Evolutionary conservation across 2,797 vertebrate genomes (phyloP), one percentile per base, ranked within the genome.

Genomic region (Coreius guichenoti): DNA sequence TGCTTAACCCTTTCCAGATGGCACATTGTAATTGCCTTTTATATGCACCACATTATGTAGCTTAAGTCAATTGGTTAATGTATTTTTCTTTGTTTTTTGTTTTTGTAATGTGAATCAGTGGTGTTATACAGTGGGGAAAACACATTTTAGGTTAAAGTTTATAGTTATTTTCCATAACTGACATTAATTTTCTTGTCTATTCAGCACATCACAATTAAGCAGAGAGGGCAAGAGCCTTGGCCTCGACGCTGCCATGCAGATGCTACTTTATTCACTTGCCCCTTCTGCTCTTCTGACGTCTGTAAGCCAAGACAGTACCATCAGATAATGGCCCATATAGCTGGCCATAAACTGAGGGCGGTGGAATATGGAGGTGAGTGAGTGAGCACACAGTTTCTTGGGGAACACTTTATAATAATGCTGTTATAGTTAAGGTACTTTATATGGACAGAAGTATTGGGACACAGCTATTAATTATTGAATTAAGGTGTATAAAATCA

Each of bases 191-290:
- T 43, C 49, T 58, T 45, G 36, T 43, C 8, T 61, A 5, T 80
- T 67, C 43, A 80, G 78, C 78, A 80, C 43, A 49, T 68, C 17
- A 68, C 78, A 49, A 4, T 80, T 67, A 65, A 80, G 61, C 61
- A 1, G 26, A 80, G 12, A 67, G 61, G 43, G 3, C n/a, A 80
- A 23, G 43, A 80, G 16, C 78, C 61, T 80, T 26, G 26, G 29
- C 61, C 61, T 2, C 56, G 12, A 7, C 77, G 43, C 39, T 80
- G 39, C 39, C 77, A 3, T 80, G 43, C 39, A 49, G 61, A 80
- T 16, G 9, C 61, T 29, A 0, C 43, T 65, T 80, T 80, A 65
- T 80, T 80, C 43, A 67, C 78, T 1, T 80, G 78, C 11, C 78
- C 78, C 12, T 80, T 80, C 78, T 80, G 78, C 78, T 21, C 61